Base-by-base conservation (phyloP, 1,140 invertebrate genomes). In the Bombus picipes region DNA sequence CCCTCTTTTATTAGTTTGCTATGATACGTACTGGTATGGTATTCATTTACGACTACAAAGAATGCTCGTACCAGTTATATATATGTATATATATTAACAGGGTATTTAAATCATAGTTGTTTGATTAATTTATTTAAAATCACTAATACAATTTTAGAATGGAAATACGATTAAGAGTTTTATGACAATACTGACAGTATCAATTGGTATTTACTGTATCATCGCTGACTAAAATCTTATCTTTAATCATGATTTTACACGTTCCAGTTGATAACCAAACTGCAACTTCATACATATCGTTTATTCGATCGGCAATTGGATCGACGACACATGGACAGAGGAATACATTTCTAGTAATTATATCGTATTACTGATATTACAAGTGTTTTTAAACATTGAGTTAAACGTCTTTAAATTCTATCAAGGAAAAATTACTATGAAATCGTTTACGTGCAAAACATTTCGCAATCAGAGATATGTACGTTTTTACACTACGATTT, bases 161-260 rank as follows among this genome's bases (percentile, higher is more conserved):
- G 13, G 8, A 8, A 25, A 59, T 72, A 81, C 1, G 47, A 25
- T 81, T 80, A n/a, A 53, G 9, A 28, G 10, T 71, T 59, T 70
- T 53, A 59, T 28, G 18, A 5, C 2, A 25, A 62, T 62, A 73
- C 2, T 5, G 8, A n/a, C 34, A 53, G 1, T 53, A 53, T 53
- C 18, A 28, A 74, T 41, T 6, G 9, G 12, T 65, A 47, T 62
- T 41, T 73, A 65, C 32, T 41, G 1, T 41, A 22, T 47, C 13
- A 72, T 41, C 34, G 12, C 9, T 6, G 18, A 12, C 25, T n/a
- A 39, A 37, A 70, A 57, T 28, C 25, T 70, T 80, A 70, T 70
- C 39, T 34, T 79, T 53, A 37, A 32, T 47, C 37, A 18, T 13
- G 43, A 66, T 80, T 70, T 85, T 39, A 37, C 37, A 53, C 74